Evolutionary conservation across 2,113 vertebrate species (phyloP).

Genomic region (Lagopus muta): DNA sequence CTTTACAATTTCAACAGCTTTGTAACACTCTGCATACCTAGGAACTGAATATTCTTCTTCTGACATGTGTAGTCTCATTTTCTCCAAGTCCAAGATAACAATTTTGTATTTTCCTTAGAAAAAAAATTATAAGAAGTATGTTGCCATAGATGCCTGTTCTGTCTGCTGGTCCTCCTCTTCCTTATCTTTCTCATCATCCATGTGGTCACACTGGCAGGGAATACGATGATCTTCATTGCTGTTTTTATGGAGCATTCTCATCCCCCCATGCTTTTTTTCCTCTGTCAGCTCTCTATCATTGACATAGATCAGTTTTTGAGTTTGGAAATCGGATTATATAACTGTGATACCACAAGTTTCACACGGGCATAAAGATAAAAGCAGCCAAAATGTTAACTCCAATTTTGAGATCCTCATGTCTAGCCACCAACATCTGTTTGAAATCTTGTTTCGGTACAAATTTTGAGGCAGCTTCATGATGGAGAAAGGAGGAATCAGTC

Average conservation of each 20-base stretch:
- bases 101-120: not conserved
- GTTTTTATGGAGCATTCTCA: slow-evolving; percentile 43
- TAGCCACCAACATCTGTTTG: not conserved
- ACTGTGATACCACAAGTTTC: not conserved
- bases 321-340: not conserved
- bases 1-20: not conserved
- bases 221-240: slow-evolving; percentile 57
- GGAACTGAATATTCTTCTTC: not conserved
- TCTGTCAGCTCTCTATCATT: slow-evolving; percentile 70
- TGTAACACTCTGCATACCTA: not conserved
- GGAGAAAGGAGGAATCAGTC: not conserved
- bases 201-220: slow-evolving; percentile 60
- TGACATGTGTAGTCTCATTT: not conserved
- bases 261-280: slow-evolving; percentile 75
- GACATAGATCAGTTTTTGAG: not conserved
- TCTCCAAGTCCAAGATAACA: not conserved
- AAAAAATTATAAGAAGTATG: not conserved
- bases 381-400: not conserved
- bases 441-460: not conserved
- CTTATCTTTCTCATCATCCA: slow-evolving; percentile 61
- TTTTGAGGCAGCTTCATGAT: not conserved
- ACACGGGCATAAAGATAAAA: not conserved
- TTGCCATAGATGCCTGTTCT: not conserved
- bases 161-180: slow-evolving; percentile 60
- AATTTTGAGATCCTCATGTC: not conserved